These are phyloP conservation scores for Semibalanus balanoides DNA, from an alignment of 1,140 invertebrate genomes.

Conservation along the genomic window DNA sequence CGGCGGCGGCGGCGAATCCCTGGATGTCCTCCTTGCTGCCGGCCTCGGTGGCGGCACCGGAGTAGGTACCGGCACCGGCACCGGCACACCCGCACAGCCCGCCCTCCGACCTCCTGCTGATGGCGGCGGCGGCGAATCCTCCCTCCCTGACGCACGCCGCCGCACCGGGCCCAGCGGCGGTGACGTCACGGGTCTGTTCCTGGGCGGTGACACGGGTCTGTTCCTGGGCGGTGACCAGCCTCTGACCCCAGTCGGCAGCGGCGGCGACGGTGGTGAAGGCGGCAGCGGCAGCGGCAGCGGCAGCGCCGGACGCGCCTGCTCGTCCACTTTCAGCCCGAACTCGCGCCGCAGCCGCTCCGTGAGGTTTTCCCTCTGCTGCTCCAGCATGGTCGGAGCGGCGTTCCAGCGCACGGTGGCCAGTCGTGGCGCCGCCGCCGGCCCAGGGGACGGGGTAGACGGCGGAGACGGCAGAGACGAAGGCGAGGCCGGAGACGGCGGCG, in stretches of 20 bases:
- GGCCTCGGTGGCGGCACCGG: no score
- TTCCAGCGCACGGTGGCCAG: conserved; percentile 32
- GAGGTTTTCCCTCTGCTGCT: conserved; percentile 55
- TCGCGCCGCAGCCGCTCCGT: conserved; percentile 54
- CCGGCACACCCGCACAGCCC: no score
- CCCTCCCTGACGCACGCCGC: no score
- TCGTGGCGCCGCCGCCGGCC: conserved; percentile 6
- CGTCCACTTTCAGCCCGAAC: conserved; percentile 42
- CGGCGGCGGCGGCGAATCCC: background rate
- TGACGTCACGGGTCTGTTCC: no score
- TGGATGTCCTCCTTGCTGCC: background rate
- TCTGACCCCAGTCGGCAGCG: background rate
- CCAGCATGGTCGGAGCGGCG: conserved; percentile 51
- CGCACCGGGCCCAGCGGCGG: no score
- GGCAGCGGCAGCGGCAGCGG: background rate
- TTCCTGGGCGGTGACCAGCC: no score
- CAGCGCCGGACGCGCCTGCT: background rate
- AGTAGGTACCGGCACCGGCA: no score
- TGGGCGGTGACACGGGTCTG: no score
- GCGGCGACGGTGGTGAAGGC: no score
- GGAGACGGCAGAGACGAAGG: background rate
- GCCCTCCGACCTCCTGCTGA: no score
- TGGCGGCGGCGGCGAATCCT: no score
- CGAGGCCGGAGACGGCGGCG: conserved; percentile 8
- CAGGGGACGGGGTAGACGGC: background rate